Evolutionary conservation across 2,113 vertebrate species (phyloP), one percentile per base, ranked within the genome.

Genomic region (Sphyrna mokarran): DNA sequence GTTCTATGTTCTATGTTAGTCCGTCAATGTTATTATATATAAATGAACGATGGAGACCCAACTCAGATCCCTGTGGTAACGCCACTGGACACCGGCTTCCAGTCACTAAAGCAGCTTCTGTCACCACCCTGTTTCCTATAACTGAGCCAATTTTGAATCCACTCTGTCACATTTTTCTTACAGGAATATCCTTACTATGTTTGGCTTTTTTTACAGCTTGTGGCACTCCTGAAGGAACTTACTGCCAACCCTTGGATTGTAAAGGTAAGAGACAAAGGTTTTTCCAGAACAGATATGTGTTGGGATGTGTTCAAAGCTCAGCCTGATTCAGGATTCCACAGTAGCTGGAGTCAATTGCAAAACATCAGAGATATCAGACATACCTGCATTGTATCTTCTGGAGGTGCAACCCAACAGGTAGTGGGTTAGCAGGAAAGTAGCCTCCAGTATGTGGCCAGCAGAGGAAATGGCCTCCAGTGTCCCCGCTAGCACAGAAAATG

Each of bases 221-320:
- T 99, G 98, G n/a, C 95, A 98, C 98, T 1, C 98, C 98, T 0
- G 98, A 99, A 96, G 98, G 98, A 61, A 96, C 97, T 95, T 97
- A 98, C 96, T 99, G 99, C 95, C 97, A 98, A 96, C 97, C 98
- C 96, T 95, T 97, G 0, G 96, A 98, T 13, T 99, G 98, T 96
- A 95, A 96, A 97, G 98, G 99, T 99, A 95, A 95, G 97, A 96
- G n/a, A 43, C 54, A 43, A 13, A 33, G 14, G 14, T 16, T 93
- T 0, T 58, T 58, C 23, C 58, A 26, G 8, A 13, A 29, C 58
- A 58, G 48, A 54, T 22, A 10, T 0, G 1, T 43, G 37, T 40
- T 86, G 23, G 48, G 86, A 89, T 16, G 26, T 78, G n/a, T 80
- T n/a, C 11, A 16, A 26, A 1, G 26, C 23, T 80, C 3, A 4